A percentile compares a stretch with the other conserved stretches of the same genome.
Evolutionary conservation across 2,797 vertebrate species (phyloP).

Genomic region (Poeciliopsis turneri): DNA sequence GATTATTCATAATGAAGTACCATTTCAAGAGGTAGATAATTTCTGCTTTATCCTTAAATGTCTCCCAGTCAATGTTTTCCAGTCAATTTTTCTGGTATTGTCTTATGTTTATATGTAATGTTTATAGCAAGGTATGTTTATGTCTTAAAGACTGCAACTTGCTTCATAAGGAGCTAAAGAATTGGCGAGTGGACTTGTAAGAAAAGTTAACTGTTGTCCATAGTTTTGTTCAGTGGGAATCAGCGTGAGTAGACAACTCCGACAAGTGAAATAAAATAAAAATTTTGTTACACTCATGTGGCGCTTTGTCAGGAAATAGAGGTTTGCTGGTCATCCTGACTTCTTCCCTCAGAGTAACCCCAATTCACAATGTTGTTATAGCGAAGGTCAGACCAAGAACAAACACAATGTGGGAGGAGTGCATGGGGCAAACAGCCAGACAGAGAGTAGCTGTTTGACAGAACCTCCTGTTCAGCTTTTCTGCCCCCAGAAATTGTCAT

Average conservation of each 20-base stretch:
- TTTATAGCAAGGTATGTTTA: too few relatives aligned
- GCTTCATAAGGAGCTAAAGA: conserved; percentile 4
- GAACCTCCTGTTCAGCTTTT: conserved; percentile 44
- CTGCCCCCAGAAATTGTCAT: conserved; percentile 59
- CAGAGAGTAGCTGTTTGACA: conserved; percentile 34
- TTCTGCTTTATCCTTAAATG: background rate
- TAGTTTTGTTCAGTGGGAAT: conserved; percentile 22
- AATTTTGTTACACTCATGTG: conserved; percentile 65
- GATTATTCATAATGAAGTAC: background rate
- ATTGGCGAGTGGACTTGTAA: background rate
- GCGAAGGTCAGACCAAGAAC: conserved; percentile 59
- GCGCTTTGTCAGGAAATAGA: conserved; percentile 67
- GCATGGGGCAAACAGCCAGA: conserved; percentile 20
- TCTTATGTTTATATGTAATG: too few relatives aligned
- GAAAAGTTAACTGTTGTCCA: conserved; percentile 4
- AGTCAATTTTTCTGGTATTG: background rate
- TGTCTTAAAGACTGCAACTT: background rate
- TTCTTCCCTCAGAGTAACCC: conserved; percentile 62
- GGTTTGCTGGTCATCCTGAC: conserved; percentile 66
- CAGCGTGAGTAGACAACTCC: conserved; percentile 36
- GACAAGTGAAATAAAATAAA: conserved; percentile 56
- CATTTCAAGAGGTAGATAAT: background rate
- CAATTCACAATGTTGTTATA: conserved; percentile 77
- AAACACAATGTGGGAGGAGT: conserved; percentile 42
- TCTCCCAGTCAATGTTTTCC: background rate